A percentile compares a stretch with the other conserved stretches of the same genome.
These are phyloP conservation scores for Exaiptasia diaphana DNA, from an alignment of 64 coral and sea anemone species.

Conservation along the genomic window DNA sequence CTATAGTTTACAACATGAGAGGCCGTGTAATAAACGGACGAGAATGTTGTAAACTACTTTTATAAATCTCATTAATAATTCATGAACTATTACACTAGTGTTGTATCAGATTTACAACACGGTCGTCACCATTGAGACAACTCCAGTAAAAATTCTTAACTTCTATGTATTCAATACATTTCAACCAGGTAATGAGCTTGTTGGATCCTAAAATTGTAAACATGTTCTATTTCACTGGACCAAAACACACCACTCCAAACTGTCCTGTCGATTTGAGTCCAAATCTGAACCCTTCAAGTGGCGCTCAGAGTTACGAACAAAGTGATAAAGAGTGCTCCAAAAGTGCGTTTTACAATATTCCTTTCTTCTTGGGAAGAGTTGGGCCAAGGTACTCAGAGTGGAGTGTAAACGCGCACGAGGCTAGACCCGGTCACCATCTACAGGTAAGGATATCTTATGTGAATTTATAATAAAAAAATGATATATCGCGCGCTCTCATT, in stretches of 20 bases:
- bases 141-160: not conserved
- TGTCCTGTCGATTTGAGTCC: conserved; percentile 58
- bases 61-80: too few species aligned
- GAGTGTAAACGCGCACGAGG: conserved; percentile 68
- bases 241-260: conserved; percentile 63
- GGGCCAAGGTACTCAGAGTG: conserved; percentile 66
- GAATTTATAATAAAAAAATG: not conserved
- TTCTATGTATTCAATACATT: not conserved
- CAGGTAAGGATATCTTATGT: conserved; percentile 15
- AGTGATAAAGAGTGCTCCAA: not conserved
- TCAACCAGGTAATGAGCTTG: conserved; percentile 33
- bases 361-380: conserved; percentile 67
- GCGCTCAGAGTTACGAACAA: conserved; percentile 38
- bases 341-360: conserved; percentile 42
- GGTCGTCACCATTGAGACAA: too few species aligned
- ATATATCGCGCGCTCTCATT: not conserved
- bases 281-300: conserved; percentile 61
- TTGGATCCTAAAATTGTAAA: conserved; percentile 54
- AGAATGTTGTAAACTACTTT: too few species aligned
- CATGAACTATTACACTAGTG: not conserved
- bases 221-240: conserved; percentile 67
- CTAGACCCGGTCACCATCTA: conserved; percentile 65
- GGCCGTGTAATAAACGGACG: not conserved
- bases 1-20: not conserved
- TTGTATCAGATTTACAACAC: too few species aligned